Conservation (phyloP, 2,888 invertebrate genomes). For the Chydorus sphaericus region DNA sequence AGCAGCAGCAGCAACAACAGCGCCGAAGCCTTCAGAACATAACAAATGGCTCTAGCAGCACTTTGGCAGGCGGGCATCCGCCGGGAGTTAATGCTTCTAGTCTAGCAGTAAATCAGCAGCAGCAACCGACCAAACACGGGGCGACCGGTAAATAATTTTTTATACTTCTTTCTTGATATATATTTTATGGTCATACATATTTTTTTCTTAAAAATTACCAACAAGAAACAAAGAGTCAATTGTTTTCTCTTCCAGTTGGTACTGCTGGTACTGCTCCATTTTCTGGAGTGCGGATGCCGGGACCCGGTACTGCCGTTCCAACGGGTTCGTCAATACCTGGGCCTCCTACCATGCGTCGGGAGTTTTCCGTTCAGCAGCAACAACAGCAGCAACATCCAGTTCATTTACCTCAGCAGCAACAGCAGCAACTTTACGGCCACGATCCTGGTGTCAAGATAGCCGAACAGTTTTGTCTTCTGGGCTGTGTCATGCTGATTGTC, state of each 20-base stretch:
- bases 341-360: conserved; percentile 3
- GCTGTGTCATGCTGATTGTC: conserved; percentile 81
- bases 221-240: too few species aligned
- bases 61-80: background rate
- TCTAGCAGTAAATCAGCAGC: conserved; percentile 17
- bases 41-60: background rate
- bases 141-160: background rate
- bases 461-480: conserved; percentile 72
- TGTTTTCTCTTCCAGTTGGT: too few species aligned
- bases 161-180: background rate
- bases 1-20: conserved; percentile 25
- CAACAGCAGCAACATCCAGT: too few species aligned
- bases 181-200: too few species aligned
- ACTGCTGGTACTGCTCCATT: background rate
- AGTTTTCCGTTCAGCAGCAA: conserved; percentile 19
- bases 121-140: conserved; percentile 22
- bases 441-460: conserved; percentile 78
- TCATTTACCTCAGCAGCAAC: too few species aligned
- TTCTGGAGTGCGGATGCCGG: conserved; percentile 5
- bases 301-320: conserved; percentile 1
- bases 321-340: conserved; percentile 4
- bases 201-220: too few species aligned
- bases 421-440: conserved; percentile 78
- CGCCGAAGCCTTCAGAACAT: conserved; percentile 29
- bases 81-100: conserved; percentile 15